phyloP scores from a whole-genome alignment of 2,888 invertebrate genomes.

The Linnaemya vulpina region DNA sequence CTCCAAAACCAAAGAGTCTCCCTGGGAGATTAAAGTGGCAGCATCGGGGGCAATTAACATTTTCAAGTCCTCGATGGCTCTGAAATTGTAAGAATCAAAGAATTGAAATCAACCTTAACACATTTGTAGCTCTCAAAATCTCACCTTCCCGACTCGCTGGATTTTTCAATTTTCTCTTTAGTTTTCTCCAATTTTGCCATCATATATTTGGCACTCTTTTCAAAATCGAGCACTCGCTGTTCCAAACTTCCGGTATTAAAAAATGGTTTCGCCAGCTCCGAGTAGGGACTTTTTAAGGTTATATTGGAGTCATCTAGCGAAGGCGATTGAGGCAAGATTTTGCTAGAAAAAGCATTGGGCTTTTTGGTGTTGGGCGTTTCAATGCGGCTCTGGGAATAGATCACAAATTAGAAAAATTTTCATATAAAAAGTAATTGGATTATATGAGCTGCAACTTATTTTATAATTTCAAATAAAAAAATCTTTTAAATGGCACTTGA shows the following conservation, averaged over 20 bases:
- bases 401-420: neutral
- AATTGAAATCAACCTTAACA: neutral
- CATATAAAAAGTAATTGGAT: neutral
- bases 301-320: constrained; percentile 79
- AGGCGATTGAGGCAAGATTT: constrained; percentile 78
- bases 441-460: neutral
- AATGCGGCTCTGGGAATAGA: constrained; percentile 80
- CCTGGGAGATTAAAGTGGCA: constrained; percentile 89
- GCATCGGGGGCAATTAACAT: constrained; percentile 88
- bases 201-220: constrained; percentile 82
- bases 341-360: constrained; percentile 78
- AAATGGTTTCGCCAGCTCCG: constrained; percentile 68
- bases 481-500: neutral
- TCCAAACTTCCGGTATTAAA: constrained; percentile 77
- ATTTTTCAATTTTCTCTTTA: constrained; percentile 80
- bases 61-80: constrained; percentile 81
- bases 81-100: constrained; percentile 57
- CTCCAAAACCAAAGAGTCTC: constrained; percentile 89
- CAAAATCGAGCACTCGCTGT: constrained; percentile 81
- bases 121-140: constrained; percentile 14
- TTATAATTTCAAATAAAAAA: neutral
- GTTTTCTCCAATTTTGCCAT: constrained; percentile 81
- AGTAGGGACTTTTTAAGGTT: constrained; percentile 76
- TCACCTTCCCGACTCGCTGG: constrained; percentile 80
- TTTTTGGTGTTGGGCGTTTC: constrained; percentile 81